phyloP scores from a whole-genome alignment of 2,113 vertebrate species.

The Xenopus borealis region DNA sequence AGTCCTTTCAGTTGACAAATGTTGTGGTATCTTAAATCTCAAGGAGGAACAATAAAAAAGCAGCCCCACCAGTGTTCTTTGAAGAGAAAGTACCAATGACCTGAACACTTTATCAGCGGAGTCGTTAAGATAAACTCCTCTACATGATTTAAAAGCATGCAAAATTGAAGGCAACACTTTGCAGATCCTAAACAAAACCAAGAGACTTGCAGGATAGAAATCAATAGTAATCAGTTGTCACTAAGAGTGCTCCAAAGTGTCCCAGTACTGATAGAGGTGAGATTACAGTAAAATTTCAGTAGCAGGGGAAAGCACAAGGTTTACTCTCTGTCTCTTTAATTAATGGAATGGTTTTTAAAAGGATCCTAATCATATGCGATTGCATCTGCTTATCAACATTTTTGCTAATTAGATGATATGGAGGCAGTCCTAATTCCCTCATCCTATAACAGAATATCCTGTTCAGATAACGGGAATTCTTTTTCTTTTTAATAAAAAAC shows the following conservation, averaged over 20 bases:
- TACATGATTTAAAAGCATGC: constrained; percentile 69
- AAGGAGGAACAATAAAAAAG: constrained; percentile 69
- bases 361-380: constrained; percentile 80
- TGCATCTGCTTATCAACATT: constrained; percentile 81
- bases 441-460: constrained; percentile 69
- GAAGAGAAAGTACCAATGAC: constrained; percentile 66
- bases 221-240: constrained; percentile 73
- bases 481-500: constrained; percentile 66
- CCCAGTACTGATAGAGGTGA: constrained; percentile 68
- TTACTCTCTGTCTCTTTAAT: constrained; percentile 77
- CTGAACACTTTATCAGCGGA: constrained; percentile 68
- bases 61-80: constrained; percentile 54
- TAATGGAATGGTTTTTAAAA: constrained; percentile 84
- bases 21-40: constrained; percentile 67
- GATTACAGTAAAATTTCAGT: constrained; percentile 71
- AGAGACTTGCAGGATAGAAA: constrained; percentile 63
- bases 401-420: constrained; percentile 81
- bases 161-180: constrained; percentile 67
- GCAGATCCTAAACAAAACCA: constrained; percentile 65
- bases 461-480: constrained; percentile 69
- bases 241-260: constrained; percentile 65
- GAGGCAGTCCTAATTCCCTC: constrained; percentile 75
- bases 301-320: constrained; percentile 66
- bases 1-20: constrained; percentile 73
- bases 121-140: constrained; percentile 69